Evolutionary conservation across 2,113 vertebrate species (phyloP), one percentile per base, ranked within the genome.

Genomic region (Ibidorhyncha struthersii): DNA sequence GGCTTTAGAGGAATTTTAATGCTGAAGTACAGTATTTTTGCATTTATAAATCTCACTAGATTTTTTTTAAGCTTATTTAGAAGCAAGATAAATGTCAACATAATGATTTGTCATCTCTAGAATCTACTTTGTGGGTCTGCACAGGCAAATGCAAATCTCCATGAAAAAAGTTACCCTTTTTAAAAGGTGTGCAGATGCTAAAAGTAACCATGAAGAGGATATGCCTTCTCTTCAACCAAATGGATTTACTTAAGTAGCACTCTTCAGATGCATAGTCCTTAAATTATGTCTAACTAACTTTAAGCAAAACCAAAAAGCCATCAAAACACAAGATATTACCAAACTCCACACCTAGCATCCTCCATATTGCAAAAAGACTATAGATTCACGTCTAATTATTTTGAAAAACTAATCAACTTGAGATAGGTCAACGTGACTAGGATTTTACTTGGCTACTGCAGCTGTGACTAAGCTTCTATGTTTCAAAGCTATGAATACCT

Each of bases 401-500:
- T 3, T 53, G 40, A 89, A 74, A 36, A 94, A 16, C 23, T 25
- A 18, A 94, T 29, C 38, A 45, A n/a, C 38, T 61, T 0, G 0
- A 67, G 66, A 22, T 2, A 62, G 23, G 61, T 45, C 32, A 62
- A n/a, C 2, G 4, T 15, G n/a, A 62, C 26, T 19, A 79, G n/a
- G 19, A 63, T 55, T 91, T 74, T 71, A 59, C n/a, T 66, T 3
- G 4, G 52, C 38, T 55, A 41, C 49, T 67, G 34, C 29, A 91
- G 47, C 80, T 52, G 38, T 47, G 32, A 50, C 43, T 23, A 41
- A 80, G 25, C 6, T 70, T 52, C 32, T 41, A 10, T 1, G 15
- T 34, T 82, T 76, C 55, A 72, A 80, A 88, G 12, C 30, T 7
- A 43, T 7, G 4, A 50, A 90, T 98, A 99, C 98, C 98, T 98